Conservation (phyloP, 2,113 vertebrate species). For the Podilymbus podiceps region DNA sequence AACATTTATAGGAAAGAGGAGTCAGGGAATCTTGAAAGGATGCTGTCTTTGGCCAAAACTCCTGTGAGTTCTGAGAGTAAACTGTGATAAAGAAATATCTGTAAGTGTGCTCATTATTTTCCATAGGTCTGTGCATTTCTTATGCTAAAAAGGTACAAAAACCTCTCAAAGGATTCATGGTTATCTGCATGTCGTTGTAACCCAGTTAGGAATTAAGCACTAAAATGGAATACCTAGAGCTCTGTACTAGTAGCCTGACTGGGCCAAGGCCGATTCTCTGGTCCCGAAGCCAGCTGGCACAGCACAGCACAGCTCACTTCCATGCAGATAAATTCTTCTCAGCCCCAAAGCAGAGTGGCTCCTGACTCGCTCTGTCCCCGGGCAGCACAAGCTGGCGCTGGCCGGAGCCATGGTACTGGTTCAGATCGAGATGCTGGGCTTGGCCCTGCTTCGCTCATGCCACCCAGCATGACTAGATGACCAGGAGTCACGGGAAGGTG, state of each 20-base stretch:
- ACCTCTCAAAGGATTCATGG: not conserved
- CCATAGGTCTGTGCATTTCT: not conserved
- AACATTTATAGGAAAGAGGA: conserved; percentile 29
- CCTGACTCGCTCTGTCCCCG: fast-evolving
- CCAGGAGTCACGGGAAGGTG: not conserved
- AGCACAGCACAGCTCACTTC: not conserved
- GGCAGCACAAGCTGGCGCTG: fast-evolving
- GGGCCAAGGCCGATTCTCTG: not conserved
- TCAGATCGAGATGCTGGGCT: not conserved
- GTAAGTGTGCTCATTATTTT: not conserved
- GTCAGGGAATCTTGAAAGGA: conserved; percentile 7
- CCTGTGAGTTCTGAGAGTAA: not conserved
- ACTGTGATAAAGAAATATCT: not conserved
- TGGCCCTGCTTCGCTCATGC: fast-evolving
- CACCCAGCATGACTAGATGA: not conserved
- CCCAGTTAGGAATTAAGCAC: not conserved
- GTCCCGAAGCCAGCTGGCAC: not conserved
- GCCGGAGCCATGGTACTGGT: not conserved
- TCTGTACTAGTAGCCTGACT: not conserved
- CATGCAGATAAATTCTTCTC: not conserved
- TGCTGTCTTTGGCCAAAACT: conserved; percentile 16
- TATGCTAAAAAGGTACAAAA: not conserved
- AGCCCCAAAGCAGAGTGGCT: not conserved
- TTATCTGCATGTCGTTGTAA: not conserved
- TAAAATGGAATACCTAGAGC: not conserved